phyloP scores from a whole-genome alignment of 2,113 vertebrate genomes.

The Drymodes brunneopygia region DNA sequence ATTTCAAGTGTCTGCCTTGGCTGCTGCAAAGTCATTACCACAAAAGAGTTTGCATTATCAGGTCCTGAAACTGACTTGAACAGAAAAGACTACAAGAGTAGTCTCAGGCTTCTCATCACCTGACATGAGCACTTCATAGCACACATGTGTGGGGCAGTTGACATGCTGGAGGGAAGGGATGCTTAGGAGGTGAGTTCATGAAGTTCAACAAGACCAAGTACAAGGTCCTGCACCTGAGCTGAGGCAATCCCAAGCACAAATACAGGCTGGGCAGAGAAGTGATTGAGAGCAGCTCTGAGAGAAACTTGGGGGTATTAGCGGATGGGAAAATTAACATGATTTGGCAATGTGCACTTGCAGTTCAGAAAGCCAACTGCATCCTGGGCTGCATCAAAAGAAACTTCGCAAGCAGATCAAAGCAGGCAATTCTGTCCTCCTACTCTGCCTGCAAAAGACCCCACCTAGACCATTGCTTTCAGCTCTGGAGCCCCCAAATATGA shows the following conservation, averaged over 20 bases:
- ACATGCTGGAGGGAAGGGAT: rapidly evolving
- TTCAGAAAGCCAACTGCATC: not conserved
- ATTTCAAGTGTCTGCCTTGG: not conserved
- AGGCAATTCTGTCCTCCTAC: not conserved
- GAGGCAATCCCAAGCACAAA: not conserved
- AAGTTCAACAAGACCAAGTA: not conserved
- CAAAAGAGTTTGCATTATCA: not conserved
- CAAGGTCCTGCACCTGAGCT: not conserved
- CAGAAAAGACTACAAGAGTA: not conserved
- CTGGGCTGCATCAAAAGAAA: not conserved
- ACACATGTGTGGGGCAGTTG: not conserved
- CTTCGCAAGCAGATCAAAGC: rapidly evolving
- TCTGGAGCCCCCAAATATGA: not conserved
- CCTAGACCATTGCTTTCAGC: not conserved
- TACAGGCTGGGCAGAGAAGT: not conserved
- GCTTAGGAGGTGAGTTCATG: not conserved
- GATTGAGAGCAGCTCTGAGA: not conserved
- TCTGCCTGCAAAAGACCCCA: not conserved
- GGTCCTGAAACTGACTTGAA: not conserved
- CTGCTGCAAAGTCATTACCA: not conserved
- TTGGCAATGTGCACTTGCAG: too few relatives aligned
- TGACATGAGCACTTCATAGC: not conserved
- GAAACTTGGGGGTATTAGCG: rapidly evolving
- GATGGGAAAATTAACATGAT: not conserved
- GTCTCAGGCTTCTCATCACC: not conserved